These are phyloP conservation scores for Microctenopoma stevenorrisi DNA, from an alignment of 2,797 vertebrate species.

Conservation along the genomic window DNA sequence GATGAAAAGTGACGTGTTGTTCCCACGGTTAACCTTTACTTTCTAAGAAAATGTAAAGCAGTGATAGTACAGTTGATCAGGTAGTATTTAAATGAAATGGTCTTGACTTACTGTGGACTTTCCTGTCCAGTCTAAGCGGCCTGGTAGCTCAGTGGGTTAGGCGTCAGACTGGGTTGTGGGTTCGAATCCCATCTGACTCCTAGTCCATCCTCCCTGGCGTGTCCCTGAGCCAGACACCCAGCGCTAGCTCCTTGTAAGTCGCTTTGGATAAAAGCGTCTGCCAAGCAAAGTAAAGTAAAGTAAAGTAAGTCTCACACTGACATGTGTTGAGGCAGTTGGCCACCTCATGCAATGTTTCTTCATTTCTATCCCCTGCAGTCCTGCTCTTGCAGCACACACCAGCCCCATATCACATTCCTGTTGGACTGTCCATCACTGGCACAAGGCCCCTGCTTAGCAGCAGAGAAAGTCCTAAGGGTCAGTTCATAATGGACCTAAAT, in stretches of 20 bases:
- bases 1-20: too few relatives aligned
- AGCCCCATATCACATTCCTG: constrained; percentile 70
- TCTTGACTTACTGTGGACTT: constrained; percentile 3
- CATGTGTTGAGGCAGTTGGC: constrained; percentile 20
- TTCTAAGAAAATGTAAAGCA: constrained; percentile 14
- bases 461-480: constrained; percentile 80
- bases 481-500: constrained; percentile 83
- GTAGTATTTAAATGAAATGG: background rate
- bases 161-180: too few relatives aligned
- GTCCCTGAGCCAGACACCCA: too few relatives aligned
- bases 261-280: too few relatives aligned
- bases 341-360: constrained; percentile 34
- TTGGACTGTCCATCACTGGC: constrained; percentile 79
- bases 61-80: background rate
- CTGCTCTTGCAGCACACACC: constrained; percentile 32
- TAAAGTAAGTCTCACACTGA: background rate
- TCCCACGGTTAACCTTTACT: background rate
- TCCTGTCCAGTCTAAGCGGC: background rate
- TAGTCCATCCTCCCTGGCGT: too few relatives aligned
- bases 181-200: too few relatives aligned
- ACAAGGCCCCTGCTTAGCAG: constrained; percentile 74
- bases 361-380: constrained; percentile 38
- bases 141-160: too few relatives aligned
- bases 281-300: too few relatives aligned
- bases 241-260: too few relatives aligned